A percentile compares a stretch with the other conserved stretches of the same genome.
Evolutionary conservation across 2,888 invertebrate species (phyloP).

Genomic region (Callinectes sapidus): DNA sequence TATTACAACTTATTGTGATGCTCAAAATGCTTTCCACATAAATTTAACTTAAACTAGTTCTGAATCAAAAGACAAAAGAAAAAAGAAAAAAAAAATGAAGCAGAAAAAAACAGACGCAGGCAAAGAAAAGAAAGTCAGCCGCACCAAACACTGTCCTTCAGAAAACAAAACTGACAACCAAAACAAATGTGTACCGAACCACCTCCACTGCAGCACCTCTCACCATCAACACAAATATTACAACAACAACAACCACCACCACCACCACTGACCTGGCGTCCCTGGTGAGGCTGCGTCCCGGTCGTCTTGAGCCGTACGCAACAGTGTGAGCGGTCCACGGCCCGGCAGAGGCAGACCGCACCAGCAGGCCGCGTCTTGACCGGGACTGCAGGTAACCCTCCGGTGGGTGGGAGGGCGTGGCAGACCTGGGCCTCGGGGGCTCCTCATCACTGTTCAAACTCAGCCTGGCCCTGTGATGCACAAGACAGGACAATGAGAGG

Average conservation of each 20-base stretch:
- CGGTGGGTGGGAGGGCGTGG: neutral
- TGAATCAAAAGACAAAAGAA: neutral
- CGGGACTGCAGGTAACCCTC: neutral
- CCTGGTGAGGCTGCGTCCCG: neutral
- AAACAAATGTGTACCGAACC: too few relatives aligned
- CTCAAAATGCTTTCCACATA: too few relatives aligned
- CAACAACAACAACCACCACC: too few relatives aligned
- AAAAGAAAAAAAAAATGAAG: neutral
- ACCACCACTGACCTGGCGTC: neutral
- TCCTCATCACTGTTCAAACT: neutral
- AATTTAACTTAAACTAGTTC: too few relatives aligned
- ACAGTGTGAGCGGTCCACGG: neutral
- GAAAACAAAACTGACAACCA: too few relatives aligned
- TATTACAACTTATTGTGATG: neutral
- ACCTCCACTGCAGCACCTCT: neutral
- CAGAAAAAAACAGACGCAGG: neutral
- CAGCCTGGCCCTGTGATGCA: neutral
- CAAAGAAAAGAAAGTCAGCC: too few relatives aligned
- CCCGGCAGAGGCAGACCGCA: neutral
- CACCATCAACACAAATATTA: neutral
- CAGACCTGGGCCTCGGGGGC: neutral
- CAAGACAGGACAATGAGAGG: neutral
- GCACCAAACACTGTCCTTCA: too few relatives aligned
- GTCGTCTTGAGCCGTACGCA: neutral
- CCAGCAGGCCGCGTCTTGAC: neutral